Evolutionary conservation across 2,888 invertebrate genomes (phyloP).

Genomic region (Macaria notata): DNA sequence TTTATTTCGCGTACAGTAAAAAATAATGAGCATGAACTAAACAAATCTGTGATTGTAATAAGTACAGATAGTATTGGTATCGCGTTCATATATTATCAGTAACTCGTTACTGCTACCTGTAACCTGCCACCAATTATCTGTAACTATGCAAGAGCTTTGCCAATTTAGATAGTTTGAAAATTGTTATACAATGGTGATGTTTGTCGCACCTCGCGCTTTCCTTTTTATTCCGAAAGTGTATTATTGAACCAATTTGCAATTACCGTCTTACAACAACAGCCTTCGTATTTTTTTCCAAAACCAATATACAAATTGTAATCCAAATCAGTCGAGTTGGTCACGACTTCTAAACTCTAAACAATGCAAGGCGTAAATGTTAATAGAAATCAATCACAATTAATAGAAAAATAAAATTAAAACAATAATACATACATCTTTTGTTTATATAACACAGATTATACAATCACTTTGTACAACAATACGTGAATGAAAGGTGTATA

Average conservation of each 20-base stretch:
- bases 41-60: too few species aligned
- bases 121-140: too few species aligned
- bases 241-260: not conserved
- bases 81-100: too few species aligned
- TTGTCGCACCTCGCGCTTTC: not conserved
- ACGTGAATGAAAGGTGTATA: slow-evolving; percentile 36
- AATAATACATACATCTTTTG: slow-evolving; percentile 38
- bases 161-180: too few species aligned
- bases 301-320: not conserved
- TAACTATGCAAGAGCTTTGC: too few species aligned
- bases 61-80: too few species aligned
- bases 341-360: slow-evolving; percentile 26
- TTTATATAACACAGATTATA: slow-evolving; percentile 37
- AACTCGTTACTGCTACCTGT: too few species aligned
- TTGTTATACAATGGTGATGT: not conserved
- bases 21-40: too few species aligned
- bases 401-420: slow-evolving; percentile 37
- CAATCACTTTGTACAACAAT: slow-evolving; percentile 39
- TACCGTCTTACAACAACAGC: not conserved
- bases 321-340: not conserved
- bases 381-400: slow-evolving; percentile 41
- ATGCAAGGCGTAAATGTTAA: slow-evolving; percentile 46
- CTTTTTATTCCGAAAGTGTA: not conserved
- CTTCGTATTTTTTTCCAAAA: not conserved
- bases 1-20: too few species aligned